Conservation (phyloP, 2,113 vertebrate genomes). For the Archilochus colubris region DNA sequence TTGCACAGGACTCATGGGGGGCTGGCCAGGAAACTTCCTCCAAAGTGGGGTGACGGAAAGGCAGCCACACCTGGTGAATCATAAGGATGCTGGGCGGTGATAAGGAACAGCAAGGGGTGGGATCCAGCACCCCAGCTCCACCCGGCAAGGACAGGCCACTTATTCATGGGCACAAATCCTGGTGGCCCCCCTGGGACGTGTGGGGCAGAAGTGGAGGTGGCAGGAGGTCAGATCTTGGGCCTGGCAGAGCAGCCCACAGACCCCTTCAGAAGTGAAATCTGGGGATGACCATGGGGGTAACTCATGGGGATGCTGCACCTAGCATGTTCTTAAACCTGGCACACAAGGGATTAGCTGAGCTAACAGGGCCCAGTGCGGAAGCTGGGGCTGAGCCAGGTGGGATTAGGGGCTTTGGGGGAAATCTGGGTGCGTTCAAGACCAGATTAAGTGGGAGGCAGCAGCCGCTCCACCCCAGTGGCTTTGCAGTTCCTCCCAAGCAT, state of each 20-base stretch:
- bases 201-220: neutral
- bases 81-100: conserved; percentile 40
- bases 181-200: rapidly evolving
- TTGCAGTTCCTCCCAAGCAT: neutral
- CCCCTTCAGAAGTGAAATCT: neutral
- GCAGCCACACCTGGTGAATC: conserved; percentile 70
- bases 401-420: conserved; percentile 60
- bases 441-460: neutral
- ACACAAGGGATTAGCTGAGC: conserved; percentile 17
- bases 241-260: neutral
- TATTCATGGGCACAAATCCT: neutral
- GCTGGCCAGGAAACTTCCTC: conserved; percentile 56
- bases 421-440: conserved; percentile 30
- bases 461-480: neutral
- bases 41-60: conserved; percentile 62
- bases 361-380: conserved; percentile 21
- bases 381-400: conserved; percentile 22
- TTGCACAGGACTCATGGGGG: conserved; percentile 21
- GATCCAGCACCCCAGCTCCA: conserved; percentile 9
- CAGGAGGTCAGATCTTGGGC: neutral
- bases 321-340: neutral
- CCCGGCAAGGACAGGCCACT: neutral
- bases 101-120: conserved; percentile 19
- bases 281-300: neutral
- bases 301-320: neutral